phyloP scores from a whole-genome alignment of 2,797 vertebrate genomes.

The Clarias fuscus region DNA sequence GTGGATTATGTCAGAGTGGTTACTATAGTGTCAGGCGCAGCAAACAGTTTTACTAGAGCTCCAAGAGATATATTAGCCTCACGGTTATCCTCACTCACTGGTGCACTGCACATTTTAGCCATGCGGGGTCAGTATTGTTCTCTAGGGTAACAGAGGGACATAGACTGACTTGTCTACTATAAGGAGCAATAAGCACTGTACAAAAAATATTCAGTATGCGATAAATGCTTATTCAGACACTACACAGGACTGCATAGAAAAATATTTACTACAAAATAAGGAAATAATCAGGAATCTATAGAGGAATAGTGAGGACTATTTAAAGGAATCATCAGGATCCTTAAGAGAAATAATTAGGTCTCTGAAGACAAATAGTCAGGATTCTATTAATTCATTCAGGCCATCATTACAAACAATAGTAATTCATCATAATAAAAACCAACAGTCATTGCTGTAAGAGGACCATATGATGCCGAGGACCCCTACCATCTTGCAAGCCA shows the following conservation, averaged over 20 bases:
- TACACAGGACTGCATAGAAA: neutral
- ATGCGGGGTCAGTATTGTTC: slow-evolving; percentile 51
- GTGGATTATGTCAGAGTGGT: slow-evolving; percentile 14
- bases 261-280: neutral
- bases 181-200: neutral
- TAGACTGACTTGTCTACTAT: neutral
- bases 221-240: neutral
- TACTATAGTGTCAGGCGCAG: slow-evolving; percentile 7
- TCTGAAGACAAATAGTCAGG: neutral
- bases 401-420: no score
- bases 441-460: no score
- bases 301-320: neutral
- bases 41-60: slow-evolving; percentile 15
- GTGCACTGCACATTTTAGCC: slow-evolving; percentile 33
- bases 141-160: slow-evolving; percentile 1
- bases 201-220: neutral
- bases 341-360: neutral
- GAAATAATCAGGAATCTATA: neutral
- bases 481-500: no score
- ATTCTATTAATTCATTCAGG: no score
- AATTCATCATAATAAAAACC: no score
- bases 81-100: neutral
- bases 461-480: no score
- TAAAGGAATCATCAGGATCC: neutral
- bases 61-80: slow-evolving; percentile 1